These are phyloP conservation scores for Pseudomugil tenellus DNA, from an alignment of 2,797 vertebrate species.

Conservation along the genomic window DNA sequence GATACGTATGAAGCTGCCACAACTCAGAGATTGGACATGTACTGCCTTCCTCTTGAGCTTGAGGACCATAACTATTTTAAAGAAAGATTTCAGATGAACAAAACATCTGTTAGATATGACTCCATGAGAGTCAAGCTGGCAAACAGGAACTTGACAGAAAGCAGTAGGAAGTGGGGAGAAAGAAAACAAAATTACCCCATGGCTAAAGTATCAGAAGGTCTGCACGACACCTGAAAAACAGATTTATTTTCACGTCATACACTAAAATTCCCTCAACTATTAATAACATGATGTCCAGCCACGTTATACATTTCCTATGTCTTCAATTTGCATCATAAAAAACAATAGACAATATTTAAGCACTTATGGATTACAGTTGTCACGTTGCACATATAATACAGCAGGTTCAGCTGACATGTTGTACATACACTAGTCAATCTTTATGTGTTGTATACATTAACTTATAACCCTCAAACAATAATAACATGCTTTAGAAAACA, in stretches of 20 bases:
- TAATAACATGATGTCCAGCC: conserved; percentile 12
- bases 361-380: conserved; percentile 42
- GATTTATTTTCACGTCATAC: conserved; percentile 2
- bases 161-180: conserved; percentile 37
- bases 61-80: conserved; percentile 37
- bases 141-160: conserved; percentile 50
- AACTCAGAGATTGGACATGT: conserved; percentile 58
- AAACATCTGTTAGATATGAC: conserved; percentile 45
- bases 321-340: conserved; percentile 7
- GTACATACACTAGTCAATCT: conserved; percentile 18
- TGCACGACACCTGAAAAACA: conserved; percentile 15
- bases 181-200: conserved; percentile 37
- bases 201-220: conserved; percentile 26
- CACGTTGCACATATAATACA: conserved; percentile 23
- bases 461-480: conserved; percentile 6
- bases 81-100: conserved; percentile 50
- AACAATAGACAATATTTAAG: conserved; percentile 31
- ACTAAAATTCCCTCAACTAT: neutral
- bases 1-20: conserved; percentile 57
- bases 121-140: conserved; percentile 59
- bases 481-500: conserved; percentile 6
- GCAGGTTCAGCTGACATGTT: conserved; percentile 23
- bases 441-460: conserved; percentile 17
- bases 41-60: conserved; percentile 49
- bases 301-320: conserved; percentile 25